These are phyloP conservation scores for Toxotes jaculatrix DNA, from an alignment of 2,113 vertebrate genomes.

Conservation along the genomic window DNA sequence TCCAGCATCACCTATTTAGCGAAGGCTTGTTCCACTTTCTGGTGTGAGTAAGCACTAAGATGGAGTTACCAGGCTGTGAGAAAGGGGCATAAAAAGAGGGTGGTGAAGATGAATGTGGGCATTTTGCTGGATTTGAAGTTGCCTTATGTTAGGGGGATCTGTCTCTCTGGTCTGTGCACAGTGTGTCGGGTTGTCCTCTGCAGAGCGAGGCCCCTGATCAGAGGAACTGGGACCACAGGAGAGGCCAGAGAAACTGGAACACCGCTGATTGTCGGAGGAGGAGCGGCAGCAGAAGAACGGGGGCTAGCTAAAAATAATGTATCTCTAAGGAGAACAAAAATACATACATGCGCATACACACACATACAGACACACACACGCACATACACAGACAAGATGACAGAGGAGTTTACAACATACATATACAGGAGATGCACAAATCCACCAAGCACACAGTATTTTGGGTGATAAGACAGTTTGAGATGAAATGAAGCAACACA, in stretches of 20 bases:
- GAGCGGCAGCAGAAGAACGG: constrained; percentile 73
- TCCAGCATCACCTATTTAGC: neutral
- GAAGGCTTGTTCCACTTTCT: constrained; percentile 37
- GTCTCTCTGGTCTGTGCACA: constrained; percentile 19
- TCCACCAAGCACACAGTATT: neutral
- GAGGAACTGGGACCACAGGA: constrained; percentile 76
- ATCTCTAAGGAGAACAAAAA: constrained; percentile 86
- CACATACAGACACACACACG: constrained; percentile 32
- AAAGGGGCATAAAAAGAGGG: neutral
- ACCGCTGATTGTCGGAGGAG: constrained; percentile 79
- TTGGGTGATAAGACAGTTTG: constrained; percentile 17
- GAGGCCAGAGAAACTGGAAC: constrained; percentile 84
- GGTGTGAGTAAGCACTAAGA: neutral
- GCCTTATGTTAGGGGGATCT: neutral
- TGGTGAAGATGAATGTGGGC: neutral
- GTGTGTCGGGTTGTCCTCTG: constrained; percentile 59
- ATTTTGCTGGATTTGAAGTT: neutral
- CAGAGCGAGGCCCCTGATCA: constrained; percentile 72
- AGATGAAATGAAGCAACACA: neutral
- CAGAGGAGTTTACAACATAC: constrained; percentile 34
- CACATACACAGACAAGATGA: constrained; percentile 15
- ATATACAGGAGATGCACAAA: constrained; percentile 15
- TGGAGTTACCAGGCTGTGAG: constrained; percentile 1
- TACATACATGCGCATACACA: constrained; percentile 73
- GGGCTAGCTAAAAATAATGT: constrained; percentile 85